These are phyloP conservation scores for Pachypanchax playfairii DNA, from an alignment of 2,113 vertebrate species.

Conservation along the genomic window DNA sequence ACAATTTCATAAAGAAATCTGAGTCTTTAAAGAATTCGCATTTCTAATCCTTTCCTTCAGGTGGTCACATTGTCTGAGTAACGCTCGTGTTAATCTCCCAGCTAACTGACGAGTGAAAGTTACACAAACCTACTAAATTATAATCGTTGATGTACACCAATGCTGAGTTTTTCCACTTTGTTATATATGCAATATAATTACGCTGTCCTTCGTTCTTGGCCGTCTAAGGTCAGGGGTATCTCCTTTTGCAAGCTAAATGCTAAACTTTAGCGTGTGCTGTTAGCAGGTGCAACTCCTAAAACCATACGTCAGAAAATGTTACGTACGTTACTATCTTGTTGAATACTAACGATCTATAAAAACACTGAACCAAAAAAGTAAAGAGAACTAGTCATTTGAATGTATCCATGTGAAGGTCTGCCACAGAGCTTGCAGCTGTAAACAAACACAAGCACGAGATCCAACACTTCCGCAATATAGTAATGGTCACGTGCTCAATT, in stretches of 20 bases:
- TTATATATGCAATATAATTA: background rate
- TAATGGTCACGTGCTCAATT: slow-evolving; percentile 41
- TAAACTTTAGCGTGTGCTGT: slow-evolving; percentile 41
- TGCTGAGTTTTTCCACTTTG: background rate
- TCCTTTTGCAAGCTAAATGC: slow-evolving; percentile 22
- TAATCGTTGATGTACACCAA: background rate
- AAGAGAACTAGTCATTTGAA: background rate
- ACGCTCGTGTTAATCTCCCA: slow-evolving; percentile 43
- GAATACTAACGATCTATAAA: background rate
- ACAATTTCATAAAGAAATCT: background rate
- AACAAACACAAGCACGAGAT: slow-evolving; percentile 60
- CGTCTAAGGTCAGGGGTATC: background rate
- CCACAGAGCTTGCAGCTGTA: slow-evolving; percentile 36
- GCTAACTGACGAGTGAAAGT: slow-evolving; percentile 7
- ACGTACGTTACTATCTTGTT: background rate
- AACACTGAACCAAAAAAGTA: background rate
- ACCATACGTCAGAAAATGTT: background rate
- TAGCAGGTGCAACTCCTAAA: slow-evolving; percentile 1
- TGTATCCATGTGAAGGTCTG: background rate
- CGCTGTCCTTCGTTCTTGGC: background rate
- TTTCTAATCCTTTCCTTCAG: slow-evolving; percentile 45
- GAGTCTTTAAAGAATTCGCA: background rate
- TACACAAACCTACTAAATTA: background rate
- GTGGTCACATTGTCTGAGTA: slow-evolving; percentile 24
- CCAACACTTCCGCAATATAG: slow-evolving; percentile 46